Percentiles rank a stretch among this genome's conserved stretches.
Conservation (phyloP, 2,113 vertebrate species). For the Arenaria interpres region DNA sequence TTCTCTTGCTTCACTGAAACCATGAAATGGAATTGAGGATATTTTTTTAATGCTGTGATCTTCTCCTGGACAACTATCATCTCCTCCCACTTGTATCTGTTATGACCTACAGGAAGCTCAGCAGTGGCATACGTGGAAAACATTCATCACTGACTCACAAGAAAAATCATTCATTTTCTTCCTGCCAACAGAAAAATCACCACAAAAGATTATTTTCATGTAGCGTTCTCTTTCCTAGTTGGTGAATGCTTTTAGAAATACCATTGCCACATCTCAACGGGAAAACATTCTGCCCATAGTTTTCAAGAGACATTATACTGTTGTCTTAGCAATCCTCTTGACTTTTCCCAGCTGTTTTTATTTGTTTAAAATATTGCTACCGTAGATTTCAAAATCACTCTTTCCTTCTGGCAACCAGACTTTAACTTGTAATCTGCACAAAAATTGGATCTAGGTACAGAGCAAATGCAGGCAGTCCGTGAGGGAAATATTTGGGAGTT, state of each 20-base stretch:
- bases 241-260: not conserved
- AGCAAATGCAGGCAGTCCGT: not conserved
- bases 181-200: not conserved
- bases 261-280: not conserved
- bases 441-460: not conserved
- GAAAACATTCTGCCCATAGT: not conserved
- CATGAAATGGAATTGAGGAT: not conserved
- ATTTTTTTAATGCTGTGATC: not conserved
- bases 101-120: slow-evolving; percentile 33
- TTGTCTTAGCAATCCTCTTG: not conserved
- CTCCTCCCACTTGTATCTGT: slow-evolving; percentile 11
- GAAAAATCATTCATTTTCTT: slow-evolving; percentile 33
- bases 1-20: not conserved
- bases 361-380: slow-evolving; percentile 16
- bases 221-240: not conserved
- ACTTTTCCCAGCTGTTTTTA: slow-evolving; percentile 10
- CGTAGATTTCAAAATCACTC: not conserved
- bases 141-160: slow-evolving; percentile 30
- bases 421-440: not conserved
- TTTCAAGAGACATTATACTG: not conserved
- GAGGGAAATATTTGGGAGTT: not conserved
- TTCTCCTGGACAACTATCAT: not conserved
- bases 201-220: not conserved
- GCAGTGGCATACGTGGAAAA: not conserved
- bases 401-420: not conserved